These are phyloP conservation scores for Rafetus swinhoei DNA, from an alignment of 2,113 vertebrate species.

Conservation along the genomic window DNA sequence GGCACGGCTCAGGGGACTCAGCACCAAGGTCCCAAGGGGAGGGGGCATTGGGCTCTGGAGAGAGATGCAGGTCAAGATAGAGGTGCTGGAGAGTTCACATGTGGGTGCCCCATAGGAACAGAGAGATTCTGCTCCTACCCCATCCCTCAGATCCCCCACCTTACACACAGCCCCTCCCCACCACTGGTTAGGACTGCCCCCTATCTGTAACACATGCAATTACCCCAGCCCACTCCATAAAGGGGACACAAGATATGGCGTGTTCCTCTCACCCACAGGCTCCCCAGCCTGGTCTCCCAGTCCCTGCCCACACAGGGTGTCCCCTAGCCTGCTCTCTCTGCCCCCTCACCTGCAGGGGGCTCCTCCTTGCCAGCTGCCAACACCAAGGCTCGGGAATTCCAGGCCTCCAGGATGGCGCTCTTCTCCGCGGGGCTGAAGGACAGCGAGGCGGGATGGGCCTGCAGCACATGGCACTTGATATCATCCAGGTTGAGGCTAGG, in stretches of 20 bases:
- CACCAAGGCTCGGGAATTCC: constrained; percentile 72
- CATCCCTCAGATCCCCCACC: not conserved
- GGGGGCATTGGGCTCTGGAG: constrained; percentile 33
- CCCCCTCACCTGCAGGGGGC: not conserved
- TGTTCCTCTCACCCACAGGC: not conserved
- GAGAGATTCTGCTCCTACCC: not conserved
- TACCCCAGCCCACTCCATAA: not conserved
- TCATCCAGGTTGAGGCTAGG: constrained; percentile 90
- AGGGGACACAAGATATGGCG: not conserved
- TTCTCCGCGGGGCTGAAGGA: constrained; percentile 88
- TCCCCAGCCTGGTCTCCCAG: not conserved
- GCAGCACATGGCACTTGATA: constrained; percentile 90
- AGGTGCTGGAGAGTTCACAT: not conserved
- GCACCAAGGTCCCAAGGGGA: constrained; percentile 28
- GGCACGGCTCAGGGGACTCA: not conserved
- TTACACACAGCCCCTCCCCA: not conserved
- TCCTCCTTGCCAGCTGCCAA: not conserved
- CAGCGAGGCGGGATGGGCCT: constrained; percentile 88
- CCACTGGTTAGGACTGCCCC: not conserved
- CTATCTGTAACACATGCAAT: no score
- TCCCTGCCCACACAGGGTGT: not conserved
- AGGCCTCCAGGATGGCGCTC: constrained; percentile 88
- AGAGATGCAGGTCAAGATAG: constrained; percentile 11
- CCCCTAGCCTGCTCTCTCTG: no score
- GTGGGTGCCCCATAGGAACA: not conserved